Percentiles rank a stretch among this genome's conserved stretches.
Conservation (phyloP, 2,113 vertebrate genomes). For the Gila orcuttii region DNA sequence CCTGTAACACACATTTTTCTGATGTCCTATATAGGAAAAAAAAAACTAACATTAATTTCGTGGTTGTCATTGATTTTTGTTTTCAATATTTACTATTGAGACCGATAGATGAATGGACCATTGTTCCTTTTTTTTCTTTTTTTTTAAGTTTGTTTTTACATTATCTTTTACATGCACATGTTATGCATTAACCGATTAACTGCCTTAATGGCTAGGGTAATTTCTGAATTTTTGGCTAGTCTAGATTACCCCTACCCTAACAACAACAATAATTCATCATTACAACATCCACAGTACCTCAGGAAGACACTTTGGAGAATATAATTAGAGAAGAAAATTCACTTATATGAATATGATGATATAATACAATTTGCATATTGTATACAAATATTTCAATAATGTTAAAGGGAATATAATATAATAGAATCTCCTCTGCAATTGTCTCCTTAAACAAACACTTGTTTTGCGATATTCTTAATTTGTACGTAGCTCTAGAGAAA, state of each 20-base stretch:
- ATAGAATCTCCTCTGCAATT: neutral
- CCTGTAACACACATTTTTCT: too few relatives aligned
- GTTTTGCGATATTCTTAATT: neutral
- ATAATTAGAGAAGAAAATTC: too few relatives aligned
- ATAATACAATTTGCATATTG: too few relatives aligned
- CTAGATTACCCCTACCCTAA: too few relatives aligned
- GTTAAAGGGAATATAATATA: neutral
- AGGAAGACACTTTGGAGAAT: too few relatives aligned
- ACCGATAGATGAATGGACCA: neutral
- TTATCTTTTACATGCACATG: neutral
- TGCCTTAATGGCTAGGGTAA: neutral
- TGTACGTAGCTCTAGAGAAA: neutral
- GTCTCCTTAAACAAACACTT: neutral
- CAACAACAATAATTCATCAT: too few relatives aligned
- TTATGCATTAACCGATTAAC: neutral
- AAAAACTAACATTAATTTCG: too few relatives aligned
- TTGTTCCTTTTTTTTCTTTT: too few relatives aligned
- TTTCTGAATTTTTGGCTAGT: too few relatives aligned
- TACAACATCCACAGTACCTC: too few relatives aligned
- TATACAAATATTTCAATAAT: neutral
- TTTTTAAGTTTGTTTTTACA: neutral
- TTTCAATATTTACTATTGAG: neutral
- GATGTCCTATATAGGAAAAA: too few relatives aligned
- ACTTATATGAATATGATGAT: too few relatives aligned
- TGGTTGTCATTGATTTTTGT: neutral